phyloP scores from a whole-genome alignment of 64 coral and sea anemone genomes.

The Actinia tenebrosa region DNA sequence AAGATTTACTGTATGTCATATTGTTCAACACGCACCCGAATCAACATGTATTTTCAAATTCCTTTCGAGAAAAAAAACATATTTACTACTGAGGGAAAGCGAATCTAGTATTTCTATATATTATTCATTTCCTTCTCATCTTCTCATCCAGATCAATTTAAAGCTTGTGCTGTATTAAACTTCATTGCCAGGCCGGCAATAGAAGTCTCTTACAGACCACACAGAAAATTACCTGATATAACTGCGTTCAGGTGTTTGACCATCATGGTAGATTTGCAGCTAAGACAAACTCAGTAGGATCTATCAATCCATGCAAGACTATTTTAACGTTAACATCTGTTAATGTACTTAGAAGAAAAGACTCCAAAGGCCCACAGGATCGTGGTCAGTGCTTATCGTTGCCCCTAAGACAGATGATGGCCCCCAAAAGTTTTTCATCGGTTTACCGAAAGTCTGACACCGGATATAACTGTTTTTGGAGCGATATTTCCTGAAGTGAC shows the following conservation, averaged over 20 bases:
- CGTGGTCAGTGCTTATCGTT: not conserved
- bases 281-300: too few relatives aligned
- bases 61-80: not conserved
- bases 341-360: not conserved
- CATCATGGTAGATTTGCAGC: too few relatives aligned
- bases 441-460: not conserved
- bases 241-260: too few relatives aligned
- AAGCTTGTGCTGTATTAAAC: too few relatives aligned
- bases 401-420: not conserved
- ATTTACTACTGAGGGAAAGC: not conserved
- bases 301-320: too few relatives aligned
- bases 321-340: too few relatives aligned
- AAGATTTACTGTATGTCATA: not conserved
- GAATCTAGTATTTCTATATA: not conserved
- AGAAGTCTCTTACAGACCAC: too few relatives aligned
- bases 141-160: not conserved
- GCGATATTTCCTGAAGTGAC: not conserved
- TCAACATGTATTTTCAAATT: not conserved
- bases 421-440: not conserved
- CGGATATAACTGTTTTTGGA: not conserved
- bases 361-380: not conserved
- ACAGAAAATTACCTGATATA: too few relatives aligned
- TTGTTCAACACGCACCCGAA: not conserved
- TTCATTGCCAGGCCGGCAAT: too few relatives aligned
- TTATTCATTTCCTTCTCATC: not conserved